Percentiles rank a stretch among this genome's conserved stretches.
phyloP scores from a whole-genome alignment of 2,797 vertebrate genomes.

The Sebastiscus tertius region DNA sequence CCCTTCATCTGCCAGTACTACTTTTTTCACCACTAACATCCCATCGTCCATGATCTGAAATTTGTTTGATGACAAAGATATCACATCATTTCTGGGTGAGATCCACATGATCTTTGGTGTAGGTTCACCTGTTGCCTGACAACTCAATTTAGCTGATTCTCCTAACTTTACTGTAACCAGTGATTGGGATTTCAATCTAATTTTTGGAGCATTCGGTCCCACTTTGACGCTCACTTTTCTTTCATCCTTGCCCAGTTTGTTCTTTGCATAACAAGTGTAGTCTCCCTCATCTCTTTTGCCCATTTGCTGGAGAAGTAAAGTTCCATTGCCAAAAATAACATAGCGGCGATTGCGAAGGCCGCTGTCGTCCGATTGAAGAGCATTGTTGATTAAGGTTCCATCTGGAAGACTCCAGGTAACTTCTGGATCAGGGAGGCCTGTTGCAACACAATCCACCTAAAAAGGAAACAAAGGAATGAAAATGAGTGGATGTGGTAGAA shows the following conservation, averaged over 20 bases:
- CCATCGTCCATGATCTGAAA: conserved; percentile 77
- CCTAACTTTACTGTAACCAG: conserved; percentile 71
- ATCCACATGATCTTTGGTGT: conserved; percentile 81
- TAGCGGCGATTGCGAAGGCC: conserved; percentile 78
- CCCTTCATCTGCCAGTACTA: conserved; percentile 78
- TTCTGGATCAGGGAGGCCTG: conserved; percentile 84
- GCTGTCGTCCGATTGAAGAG: conserved; percentile 83
- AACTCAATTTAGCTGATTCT: conserved; percentile 73
- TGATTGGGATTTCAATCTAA: conserved; percentile 68
- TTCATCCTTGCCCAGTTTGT: conserved; percentile 84
- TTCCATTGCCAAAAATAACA: conserved; percentile 85
- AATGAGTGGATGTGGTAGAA: background rate
- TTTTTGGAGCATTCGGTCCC: conserved; percentile 73
- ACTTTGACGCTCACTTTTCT: conserved; percentile 83
- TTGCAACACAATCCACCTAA: conserved; percentile 85
- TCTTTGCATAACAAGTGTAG: conserved; percentile 86
- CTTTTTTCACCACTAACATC: conserved; percentile 77
- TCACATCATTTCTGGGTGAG: conserved; percentile 79
- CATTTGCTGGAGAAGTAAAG: conserved; percentile 84
- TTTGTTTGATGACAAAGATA: conserved; percentile 68
- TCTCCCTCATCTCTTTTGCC: conserved; percentile 84
- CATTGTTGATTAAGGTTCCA: conserved; percentile 85
- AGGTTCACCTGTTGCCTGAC: conserved; percentile 80
- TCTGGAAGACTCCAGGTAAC: conserved; percentile 87
- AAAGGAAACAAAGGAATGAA: background rate